Conservation (phyloP, 2,113 vertebrate genomes). For the Mormoops blainvillei region DNA sequence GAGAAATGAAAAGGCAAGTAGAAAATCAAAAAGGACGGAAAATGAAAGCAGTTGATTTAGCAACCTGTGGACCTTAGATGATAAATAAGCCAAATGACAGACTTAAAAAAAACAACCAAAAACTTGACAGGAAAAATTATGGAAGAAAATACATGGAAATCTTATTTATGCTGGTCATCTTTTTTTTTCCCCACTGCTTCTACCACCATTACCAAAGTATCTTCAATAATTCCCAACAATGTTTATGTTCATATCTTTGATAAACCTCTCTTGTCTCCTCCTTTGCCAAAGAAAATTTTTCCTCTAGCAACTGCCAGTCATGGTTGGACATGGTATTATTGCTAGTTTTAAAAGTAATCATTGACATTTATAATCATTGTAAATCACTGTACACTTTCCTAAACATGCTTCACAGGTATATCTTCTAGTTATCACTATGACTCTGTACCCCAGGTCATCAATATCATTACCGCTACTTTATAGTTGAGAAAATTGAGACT, state of each 20-base stretch:
- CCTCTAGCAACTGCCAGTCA: not conserved
- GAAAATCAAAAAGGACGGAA: not conserved
- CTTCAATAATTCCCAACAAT: not conserved
- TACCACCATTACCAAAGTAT: not conserved
- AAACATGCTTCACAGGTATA: not conserved
- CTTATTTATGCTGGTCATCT: not conserved
- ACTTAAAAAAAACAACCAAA: not conserved
- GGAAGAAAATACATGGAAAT: not conserved
- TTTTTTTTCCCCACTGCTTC: not conserved
- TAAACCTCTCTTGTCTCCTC: not conserved
- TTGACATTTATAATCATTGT: not conserved
- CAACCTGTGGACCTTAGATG: not conserved
- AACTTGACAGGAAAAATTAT: not conserved
- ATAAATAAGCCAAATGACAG: not conserved
- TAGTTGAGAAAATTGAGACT: not conserved
- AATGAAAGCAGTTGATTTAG: not conserved
- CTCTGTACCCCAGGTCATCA: not conserved
- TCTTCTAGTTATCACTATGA: not conserved
- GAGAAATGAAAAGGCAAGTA: not conserved
- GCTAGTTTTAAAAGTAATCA: not conserved
- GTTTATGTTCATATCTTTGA: not conserved
- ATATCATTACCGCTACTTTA: not conserved
- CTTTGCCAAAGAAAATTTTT: not conserved
- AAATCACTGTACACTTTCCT: not conserved
- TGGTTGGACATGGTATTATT: not conserved